Evolutionary conservation across 2,888 invertebrate genomes (phyloP).

Genomic region (Amorpha juglandis): DNA sequence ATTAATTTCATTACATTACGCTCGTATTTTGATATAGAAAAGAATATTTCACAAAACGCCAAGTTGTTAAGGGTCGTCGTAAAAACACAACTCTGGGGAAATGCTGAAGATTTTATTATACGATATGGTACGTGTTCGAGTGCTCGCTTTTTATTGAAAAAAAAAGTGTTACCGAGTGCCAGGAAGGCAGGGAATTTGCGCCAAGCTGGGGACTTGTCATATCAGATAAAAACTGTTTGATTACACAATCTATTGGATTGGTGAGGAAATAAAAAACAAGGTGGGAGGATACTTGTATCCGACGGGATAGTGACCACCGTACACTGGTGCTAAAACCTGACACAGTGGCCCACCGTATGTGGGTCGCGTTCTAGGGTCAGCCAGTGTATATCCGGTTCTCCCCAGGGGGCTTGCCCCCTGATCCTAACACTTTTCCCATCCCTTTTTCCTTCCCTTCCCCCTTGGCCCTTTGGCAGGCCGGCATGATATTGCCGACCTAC

Average conservation of each 20-base stretch:
- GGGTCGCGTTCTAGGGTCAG: too few relatives aligned
- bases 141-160: slow-evolving; percentile 18
- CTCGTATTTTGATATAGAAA: slow-evolving; percentile 16
- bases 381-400: too few relatives aligned
- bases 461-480: too few relatives aligned
- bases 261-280: too few relatives aligned
- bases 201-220: not conserved
- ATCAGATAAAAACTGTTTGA: not conserved
- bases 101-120: slow-evolving; percentile 22
- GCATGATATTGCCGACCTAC: too few relatives aligned
- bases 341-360: too few relatives aligned
- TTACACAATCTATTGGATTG: not conserved
- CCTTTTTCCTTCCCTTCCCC: too few relatives aligned
- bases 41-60: slow-evolving; percentile 12
- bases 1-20: not conserved
- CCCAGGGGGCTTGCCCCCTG: too few relatives aligned
- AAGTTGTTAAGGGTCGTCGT: slow-evolving; percentile 9
- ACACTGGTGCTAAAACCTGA: too few relatives aligned
- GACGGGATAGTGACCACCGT: too few relatives aligned
- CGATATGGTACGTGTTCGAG: slow-evolving; percentile 20
- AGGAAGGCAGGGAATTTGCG: slow-evolving; percentile 13
- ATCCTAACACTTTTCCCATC: too few relatives aligned
- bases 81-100: slow-evolving; percentile 14
- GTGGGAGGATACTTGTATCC: too few relatives aligned
- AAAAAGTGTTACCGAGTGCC: not conserved